Conservation (phyloP, 2,888 invertebrate species). For the Thymelicus acteon region DNA sequence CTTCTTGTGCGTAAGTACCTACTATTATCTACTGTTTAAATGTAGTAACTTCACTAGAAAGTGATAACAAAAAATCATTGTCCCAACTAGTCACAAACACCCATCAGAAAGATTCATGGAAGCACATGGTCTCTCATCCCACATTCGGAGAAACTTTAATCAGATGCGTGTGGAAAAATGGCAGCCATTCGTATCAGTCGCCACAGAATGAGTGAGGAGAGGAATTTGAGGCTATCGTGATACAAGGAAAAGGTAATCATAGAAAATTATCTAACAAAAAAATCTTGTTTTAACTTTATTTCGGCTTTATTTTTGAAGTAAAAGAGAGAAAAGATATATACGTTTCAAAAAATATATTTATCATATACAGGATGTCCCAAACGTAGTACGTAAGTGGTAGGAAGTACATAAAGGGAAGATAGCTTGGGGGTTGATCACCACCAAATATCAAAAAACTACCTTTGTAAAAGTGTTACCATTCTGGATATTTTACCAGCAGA, state of each 20-base stretch:
- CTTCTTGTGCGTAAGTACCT: too few species aligned
- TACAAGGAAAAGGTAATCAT: conserved; percentile 7
- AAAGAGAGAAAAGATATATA: too few species aligned
- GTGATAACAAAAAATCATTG: not conserved
- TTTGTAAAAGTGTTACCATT: too few species aligned
- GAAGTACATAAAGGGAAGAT: too few species aligned
- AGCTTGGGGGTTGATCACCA: too few species aligned
- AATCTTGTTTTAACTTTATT: not conserved
- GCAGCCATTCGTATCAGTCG: conserved; percentile 24
- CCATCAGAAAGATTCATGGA: conserved; percentile 11
- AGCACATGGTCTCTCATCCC: conserved; percentile 6
- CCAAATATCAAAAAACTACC: too few species aligned
- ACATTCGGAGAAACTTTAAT: conserved; percentile 21
- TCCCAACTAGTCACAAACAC: not conserved
- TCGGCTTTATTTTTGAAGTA: too few species aligned
- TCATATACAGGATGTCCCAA: too few species aligned
- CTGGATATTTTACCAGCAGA: too few species aligned
- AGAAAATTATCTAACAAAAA: conserved; percentile 4
- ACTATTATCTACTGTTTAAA: too few species aligned
- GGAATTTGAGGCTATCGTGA: conserved; percentile 2
- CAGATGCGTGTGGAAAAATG: conserved; percentile 27
- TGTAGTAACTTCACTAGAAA: not conserved
- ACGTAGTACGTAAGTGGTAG: too few species aligned
- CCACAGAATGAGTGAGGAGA: conserved; percentile 20
- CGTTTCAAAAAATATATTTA: too few species aligned